Conservation (phyloP, 1,140 invertebrate species). For the Hirudo medicinalis region DNA sequence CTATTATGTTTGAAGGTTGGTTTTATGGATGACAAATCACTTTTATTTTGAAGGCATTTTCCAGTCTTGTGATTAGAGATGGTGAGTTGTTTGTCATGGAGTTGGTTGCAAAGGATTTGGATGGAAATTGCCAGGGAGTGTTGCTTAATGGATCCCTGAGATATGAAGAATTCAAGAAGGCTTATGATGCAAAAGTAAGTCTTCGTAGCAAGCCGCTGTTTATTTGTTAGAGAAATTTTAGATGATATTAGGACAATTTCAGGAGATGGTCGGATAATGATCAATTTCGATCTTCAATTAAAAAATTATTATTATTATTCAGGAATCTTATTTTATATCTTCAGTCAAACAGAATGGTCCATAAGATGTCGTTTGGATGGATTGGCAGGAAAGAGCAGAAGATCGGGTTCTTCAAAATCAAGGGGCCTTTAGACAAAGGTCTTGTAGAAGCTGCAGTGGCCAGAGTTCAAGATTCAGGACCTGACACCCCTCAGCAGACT, state of each 20-base stretch:
- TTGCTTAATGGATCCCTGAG: constrained; percentile 91
- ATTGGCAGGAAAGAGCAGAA: constrained; percentile 56
- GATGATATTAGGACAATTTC: background rate
- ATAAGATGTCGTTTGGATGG: constrained; percentile 85
- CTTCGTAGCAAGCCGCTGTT: background rate
- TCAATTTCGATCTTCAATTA: background rate
- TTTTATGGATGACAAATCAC: too few species aligned
- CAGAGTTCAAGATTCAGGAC: constrained; percentile 68
- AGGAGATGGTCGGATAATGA: background rate
- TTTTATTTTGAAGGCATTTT: constrained; percentile 57
- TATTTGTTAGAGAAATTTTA: background rate
- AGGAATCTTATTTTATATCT: background rate
- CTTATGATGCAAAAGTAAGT: constrained; percentile 82
- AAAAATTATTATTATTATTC: background rate
- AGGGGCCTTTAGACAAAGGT: constrained; percentile 87
- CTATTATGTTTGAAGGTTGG: too few species aligned
- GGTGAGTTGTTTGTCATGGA: constrained; percentile 98
- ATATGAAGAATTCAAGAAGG: constrained; percentile 88
- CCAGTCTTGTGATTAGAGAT: constrained; percentile 79
- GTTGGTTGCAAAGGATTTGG: constrained; percentile 68
- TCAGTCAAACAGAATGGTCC: constrained; percentile 74
- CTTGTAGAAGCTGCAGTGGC: constrained; percentile 96
- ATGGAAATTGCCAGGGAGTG: constrained; percentile 60
- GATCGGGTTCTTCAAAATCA: constrained; percentile 93
- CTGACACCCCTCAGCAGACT: constrained; percentile 70